A percentile compares a stretch with the other conserved stretches of the same genome.
Conservation (phyloP, 2,113 vertebrate species). For the Picathartes gymnocephalus region DNA sequence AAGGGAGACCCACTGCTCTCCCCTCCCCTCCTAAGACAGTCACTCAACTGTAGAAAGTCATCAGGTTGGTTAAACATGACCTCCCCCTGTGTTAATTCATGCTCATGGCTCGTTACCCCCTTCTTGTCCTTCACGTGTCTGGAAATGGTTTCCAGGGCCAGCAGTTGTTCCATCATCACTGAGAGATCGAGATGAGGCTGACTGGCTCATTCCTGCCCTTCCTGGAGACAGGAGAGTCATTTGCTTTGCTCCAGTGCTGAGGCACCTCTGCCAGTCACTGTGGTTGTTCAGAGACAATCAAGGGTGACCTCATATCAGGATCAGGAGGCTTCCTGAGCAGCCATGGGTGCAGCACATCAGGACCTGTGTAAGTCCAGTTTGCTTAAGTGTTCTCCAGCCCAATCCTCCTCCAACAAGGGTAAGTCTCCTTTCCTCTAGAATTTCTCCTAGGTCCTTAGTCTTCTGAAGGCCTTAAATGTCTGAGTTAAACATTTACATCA, state of each 20-base stretch:
- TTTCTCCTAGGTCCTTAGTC: neutral
- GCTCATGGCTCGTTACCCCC: neutral
- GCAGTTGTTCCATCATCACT: neutral
- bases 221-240: neutral
- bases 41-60: neutral
- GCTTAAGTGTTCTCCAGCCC: neutral
- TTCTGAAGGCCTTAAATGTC: neutral
- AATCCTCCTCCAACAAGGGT: neutral
- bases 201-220: neutral
- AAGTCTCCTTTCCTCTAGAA: neutral
- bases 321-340: neutral
- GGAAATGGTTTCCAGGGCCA: neutral
- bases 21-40: neutral
- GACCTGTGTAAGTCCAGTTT: neutral
- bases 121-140: neutral
- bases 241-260: neutral
- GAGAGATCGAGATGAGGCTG: rapidly evolving
- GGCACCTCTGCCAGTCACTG: neutral
- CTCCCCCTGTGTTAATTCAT: neutral
- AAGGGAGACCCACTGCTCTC: neutral
- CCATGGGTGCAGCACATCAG: neutral
- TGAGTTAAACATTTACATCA: neutral
- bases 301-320: rapidly evolving
- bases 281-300: neutral
- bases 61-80: neutral